phyloP scores from a whole-genome alignment of 2,797 vertebrate species.

The Eidolon dupreanum region DNA sequence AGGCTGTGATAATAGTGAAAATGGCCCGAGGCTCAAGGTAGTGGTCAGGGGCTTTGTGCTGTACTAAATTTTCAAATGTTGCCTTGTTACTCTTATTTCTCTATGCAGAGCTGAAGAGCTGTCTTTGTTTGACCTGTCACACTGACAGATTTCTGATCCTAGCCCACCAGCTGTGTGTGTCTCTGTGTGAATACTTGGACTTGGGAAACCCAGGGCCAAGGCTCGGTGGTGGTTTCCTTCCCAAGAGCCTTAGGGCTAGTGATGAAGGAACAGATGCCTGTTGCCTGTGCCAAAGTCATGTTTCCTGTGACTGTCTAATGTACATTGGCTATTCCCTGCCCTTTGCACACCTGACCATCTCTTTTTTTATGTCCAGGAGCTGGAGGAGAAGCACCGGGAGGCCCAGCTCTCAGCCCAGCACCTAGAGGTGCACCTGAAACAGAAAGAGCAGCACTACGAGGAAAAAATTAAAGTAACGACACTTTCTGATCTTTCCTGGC shows the following conservation, averaged over 20 bases:
- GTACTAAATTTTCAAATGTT: neutral
- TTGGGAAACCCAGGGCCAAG: constrained; percentile 52
- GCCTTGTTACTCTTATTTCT: constrained; percentile 31
- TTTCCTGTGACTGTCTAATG: constrained; percentile 49
- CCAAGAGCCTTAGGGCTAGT: constrained; percentile 43
- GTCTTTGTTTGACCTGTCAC: constrained; percentile 51
- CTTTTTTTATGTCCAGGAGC: constrained; percentile 89
- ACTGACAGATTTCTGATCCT: neutral
- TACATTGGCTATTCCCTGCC: neutral
- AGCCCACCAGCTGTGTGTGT: neutral
- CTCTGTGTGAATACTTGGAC: neutral
- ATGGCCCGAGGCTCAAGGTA: constrained; percentile 8
- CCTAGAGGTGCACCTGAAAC: constrained; percentile 96
- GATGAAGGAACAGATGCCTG: constrained; percentile 54
- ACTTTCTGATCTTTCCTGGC: constrained; percentile 50
- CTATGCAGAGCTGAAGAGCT: constrained; percentile 50
- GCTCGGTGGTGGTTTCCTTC: constrained; percentile 19
- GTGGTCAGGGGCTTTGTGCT: constrained; percentile 43
- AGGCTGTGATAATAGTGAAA: constrained; percentile 29
- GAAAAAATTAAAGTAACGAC: constrained; percentile 96
- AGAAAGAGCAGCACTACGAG: constrained; percentile 97
- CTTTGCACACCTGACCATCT: constrained; percentile 49
- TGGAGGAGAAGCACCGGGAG: constrained; percentile 97
- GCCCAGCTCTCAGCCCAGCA: constrained; percentile 96
- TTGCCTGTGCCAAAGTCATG: constrained; percentile 47